Evolutionary conservation across 1,140 invertebrate genomes (phyloP).

Genomic region (Brachionus asplanchnoidis): DNA sequence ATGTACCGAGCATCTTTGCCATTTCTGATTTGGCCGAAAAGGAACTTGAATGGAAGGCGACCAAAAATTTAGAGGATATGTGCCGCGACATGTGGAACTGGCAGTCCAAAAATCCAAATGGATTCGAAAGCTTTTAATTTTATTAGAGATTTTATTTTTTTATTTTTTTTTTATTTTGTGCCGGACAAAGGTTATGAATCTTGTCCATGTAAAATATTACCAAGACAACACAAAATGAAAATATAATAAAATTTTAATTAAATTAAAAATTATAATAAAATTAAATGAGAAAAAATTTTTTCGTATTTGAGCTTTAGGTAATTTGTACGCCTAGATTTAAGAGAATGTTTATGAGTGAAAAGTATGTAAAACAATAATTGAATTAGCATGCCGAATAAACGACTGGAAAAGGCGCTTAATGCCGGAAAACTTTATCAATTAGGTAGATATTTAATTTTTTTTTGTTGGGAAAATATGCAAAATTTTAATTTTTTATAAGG

Average conservation of each 20-base stretch:
- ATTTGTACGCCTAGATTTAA: neutral
- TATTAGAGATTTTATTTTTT: neutral
- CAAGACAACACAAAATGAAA: neutral
- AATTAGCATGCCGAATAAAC: neutral
- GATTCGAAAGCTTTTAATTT: neutral
- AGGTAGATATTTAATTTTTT: neutral
- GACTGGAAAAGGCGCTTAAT: slow-evolving; percentile 1
- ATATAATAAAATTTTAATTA: neutral
- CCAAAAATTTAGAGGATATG: slow-evolving; percentile 75
- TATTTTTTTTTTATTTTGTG: neutral
- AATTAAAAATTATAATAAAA: neutral
- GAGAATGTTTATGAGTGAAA: neutral
- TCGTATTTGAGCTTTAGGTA: neutral
- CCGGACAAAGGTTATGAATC: neutral
- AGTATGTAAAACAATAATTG: neutral
- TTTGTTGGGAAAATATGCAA: no score
- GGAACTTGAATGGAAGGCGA: slow-evolving; percentile 76
- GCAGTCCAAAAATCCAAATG: slow-evolving; percentile 65
- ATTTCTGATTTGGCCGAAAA: slow-evolving; percentile 70
- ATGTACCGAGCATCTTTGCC: slow-evolving; percentile 78
- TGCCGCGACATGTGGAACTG: slow-evolving; percentile 79
- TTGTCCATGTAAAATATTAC: neutral
- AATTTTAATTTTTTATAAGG: neutral
- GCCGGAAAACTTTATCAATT: slow-evolving; percentile 13
- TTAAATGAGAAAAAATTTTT: neutral